A percentile compares a stretch with the other conserved stretches of the same genome.
These are phyloP conservation scores for Alexandromys oeconomus DNA, from an alignment of 2,797 vertebrate species.

Conservation along the genomic window DNA sequence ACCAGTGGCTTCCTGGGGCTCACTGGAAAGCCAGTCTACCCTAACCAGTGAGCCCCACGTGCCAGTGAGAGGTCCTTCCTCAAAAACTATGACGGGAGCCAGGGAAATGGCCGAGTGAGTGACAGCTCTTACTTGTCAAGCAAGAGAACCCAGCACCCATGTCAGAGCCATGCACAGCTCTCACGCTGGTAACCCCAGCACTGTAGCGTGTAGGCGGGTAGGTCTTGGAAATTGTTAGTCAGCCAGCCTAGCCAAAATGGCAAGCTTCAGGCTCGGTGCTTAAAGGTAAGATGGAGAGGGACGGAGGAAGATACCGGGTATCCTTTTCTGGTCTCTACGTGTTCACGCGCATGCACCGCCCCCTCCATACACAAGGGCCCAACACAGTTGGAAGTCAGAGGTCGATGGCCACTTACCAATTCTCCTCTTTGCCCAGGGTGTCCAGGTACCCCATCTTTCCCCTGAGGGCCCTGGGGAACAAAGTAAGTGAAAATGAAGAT, in stretches of 20 bases:
- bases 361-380: not conserved
- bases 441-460: slow-evolving; percentile 95
- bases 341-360: not conserved
- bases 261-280: not conserved
- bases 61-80: not conserved
- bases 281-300: not conserved
- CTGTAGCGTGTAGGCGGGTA: not conserved
- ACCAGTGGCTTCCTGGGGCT: not conserved
- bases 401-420: slow-evolving; percentile 89
- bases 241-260: not conserved
- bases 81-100: not conserved
- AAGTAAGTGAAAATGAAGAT: not conserved
- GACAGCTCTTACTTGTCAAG: not conserved
- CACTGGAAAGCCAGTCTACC: not conserved
- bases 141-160: not conserved
- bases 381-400: not conserved
- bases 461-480: slow-evolving; percentile 91
- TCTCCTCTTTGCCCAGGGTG: slow-evolving; percentile 97
- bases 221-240: not conserved
- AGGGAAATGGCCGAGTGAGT: not conserved
- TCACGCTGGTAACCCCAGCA: not conserved
- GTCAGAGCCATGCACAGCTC: not conserved
- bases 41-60: not conserved
- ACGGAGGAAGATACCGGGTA: not conserved
- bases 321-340: not conserved